Evolutionary conservation across 2,113 vertebrate genomes (phyloP).

Genomic region (Pionites leucogaster): DNA sequence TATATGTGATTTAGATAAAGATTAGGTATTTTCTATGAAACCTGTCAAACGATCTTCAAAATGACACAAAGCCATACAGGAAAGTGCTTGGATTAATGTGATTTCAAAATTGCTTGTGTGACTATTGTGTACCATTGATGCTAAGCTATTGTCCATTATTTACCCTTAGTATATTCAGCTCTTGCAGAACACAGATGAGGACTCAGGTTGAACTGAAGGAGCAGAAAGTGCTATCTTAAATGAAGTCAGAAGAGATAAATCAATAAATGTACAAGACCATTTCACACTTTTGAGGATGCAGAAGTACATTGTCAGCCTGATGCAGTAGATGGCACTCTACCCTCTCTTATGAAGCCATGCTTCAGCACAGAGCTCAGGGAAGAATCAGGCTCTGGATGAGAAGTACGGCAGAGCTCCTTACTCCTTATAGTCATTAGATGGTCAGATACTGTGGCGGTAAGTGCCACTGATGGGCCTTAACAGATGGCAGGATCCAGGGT

Average conservation of each 20-base stretch:
- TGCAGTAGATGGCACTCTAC: conserved; percentile 50
- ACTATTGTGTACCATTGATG: not conserved
- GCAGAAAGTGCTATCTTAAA: not conserved
- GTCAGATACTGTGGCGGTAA: not conserved
- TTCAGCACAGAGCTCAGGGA: not conserved
- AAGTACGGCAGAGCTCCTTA: not conserved
- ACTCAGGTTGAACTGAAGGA: not conserved
- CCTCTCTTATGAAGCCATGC: not conserved
- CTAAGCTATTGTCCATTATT: not conserved
- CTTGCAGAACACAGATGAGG: not conserved
- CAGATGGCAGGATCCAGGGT: not conserved
- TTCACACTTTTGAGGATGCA: not conserved
- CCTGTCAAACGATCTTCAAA: not conserved
- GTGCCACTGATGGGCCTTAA: not conserved
- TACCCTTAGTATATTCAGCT: not conserved
- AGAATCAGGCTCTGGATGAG: not conserved
- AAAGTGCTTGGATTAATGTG: not conserved
- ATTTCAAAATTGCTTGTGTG: not conserved
- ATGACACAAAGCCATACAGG: not conserved
- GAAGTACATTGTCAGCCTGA: not conserved
- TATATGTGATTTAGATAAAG: not conserved
- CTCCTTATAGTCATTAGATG: not conserved
- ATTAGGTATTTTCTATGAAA: not conserved
- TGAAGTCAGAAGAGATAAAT: not conserved
- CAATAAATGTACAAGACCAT: no score